Conservation (phyloP, 2,797 vertebrate genomes). For the Molossus alvarezi region DNA sequence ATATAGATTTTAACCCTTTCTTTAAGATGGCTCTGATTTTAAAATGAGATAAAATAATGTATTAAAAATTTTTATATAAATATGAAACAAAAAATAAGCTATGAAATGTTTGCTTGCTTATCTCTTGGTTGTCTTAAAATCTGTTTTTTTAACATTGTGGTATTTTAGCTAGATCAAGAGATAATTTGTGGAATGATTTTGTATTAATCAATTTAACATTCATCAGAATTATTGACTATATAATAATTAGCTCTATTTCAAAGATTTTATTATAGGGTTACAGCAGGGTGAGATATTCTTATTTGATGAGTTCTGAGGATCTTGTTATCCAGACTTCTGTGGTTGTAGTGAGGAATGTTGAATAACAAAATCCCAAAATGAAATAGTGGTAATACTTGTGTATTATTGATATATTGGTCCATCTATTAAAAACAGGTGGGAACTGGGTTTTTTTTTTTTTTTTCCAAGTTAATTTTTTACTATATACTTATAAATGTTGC, state of each 20-base stretch:
- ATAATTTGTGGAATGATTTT: background rate
- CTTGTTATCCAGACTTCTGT: background rate
- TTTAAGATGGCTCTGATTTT: conserved; percentile 19
- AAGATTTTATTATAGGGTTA: background rate
- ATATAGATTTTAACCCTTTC: conserved; percentile 24
- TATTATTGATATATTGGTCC: conserved; percentile 5
- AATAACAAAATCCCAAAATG: background rate
- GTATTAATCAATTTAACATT: background rate
- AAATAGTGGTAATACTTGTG: background rate
- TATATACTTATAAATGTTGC: background rate
- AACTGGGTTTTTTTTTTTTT: background rate
- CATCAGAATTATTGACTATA: background rate
- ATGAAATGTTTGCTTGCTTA: background rate
- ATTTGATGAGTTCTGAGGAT: conserved; percentile 26
- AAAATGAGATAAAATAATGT: conserved; percentile 34
- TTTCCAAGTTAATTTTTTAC: background rate
- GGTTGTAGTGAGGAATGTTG: background rate
- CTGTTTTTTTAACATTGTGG: background rate
- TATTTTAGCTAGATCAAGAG: conserved; percentile 51
- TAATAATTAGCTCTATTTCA: background rate
- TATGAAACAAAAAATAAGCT: background rate
- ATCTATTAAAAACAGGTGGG: background rate
- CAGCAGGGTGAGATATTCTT: background rate
- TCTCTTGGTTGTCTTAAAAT: conserved; percentile 21
- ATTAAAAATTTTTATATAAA: background rate